Evolutionary conservation across 2,113 vertebrate genomes (phyloP).

Genomic region (Scomber scombrus): DNA sequence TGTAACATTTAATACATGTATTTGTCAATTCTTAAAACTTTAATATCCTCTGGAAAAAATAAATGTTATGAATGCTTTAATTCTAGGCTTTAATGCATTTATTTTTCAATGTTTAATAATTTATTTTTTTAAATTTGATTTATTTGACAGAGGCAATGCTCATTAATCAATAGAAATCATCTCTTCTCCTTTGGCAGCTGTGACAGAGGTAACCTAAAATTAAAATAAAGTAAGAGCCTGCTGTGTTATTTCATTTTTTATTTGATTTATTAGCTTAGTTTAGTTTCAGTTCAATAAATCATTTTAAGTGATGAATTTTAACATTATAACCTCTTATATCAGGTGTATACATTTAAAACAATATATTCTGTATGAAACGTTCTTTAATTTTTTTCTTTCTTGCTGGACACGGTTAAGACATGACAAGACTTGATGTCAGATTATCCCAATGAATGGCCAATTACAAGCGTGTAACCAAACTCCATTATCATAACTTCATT

Average conservation of each 20-base stretch:
- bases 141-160: no score
- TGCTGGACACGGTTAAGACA: conserved; percentile 67
- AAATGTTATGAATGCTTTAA: not conserved
- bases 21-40: not conserved
- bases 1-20: not conserved
- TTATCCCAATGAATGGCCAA: conserved; percentile 68
- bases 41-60: not conserved
- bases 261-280: not conserved
- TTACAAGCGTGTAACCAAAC: conserved; percentile 65
- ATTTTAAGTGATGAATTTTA: not conserved
- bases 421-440: conserved; percentile 75
- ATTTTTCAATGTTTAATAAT: not conserved
- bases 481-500: conserved; percentile 62
- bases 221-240: no score
- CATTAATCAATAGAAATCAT: no score
- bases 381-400: conserved; percentile 7
- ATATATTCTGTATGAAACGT: not conserved
- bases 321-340: not conserved
- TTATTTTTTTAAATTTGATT: no score
- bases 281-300: not conserved
- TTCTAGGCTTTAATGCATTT: not conserved
- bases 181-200: no score
- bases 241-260: not conserved
- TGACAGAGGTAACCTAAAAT: no score
- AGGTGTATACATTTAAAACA: not conserved